Evolutionary conservation across 2,888 invertebrate genomes (phyloP).

Genomic region (Desoria tigrina): DNA sequence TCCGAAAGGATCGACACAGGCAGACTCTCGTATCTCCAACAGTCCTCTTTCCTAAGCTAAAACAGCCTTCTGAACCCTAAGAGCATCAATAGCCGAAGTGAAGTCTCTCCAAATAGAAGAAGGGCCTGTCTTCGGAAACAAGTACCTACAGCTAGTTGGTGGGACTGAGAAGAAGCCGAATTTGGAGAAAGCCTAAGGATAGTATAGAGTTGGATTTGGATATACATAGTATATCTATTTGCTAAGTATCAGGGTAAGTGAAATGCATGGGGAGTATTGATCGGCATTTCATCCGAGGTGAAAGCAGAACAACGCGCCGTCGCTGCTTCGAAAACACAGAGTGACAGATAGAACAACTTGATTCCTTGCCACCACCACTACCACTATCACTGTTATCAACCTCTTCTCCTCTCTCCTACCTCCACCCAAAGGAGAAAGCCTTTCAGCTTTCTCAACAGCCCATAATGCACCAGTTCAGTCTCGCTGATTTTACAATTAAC

Average conservation of each 20-base stretch:
- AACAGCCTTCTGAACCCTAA: too few species aligned
- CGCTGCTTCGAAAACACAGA: background rate
- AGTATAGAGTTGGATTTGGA: background rate
- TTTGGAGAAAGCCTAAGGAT: slow-evolving; percentile 1
- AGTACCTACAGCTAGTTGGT: too few species aligned
- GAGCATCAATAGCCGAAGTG: too few species aligned
- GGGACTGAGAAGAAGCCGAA: too few species aligned
- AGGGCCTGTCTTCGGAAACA: too few species aligned
- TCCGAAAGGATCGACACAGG: too few species aligned
- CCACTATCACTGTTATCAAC: background rate
- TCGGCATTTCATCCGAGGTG: slow-evolving; percentile 19
- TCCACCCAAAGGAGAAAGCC: slow-evolving; percentile 21
- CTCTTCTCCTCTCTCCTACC: too few species aligned
- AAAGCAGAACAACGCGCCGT: slow-evolving; percentile 12
- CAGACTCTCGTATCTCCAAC: too few species aligned
- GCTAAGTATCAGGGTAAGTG: slow-evolving; percentile 6
- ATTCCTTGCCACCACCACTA: slow-evolving; percentile 8
- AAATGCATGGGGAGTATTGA: slow-evolving; percentile 22
- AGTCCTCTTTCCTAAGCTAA: too few species aligned
- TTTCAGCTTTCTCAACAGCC: background rate
- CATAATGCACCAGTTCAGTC: slow-evolving; percentile 1
- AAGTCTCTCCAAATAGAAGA: too few species aligned
- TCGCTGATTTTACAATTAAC: slow-evolving; percentile 6
- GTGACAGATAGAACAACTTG: slow-evolving; percentile 10
- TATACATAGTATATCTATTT: background rate